phyloP scores from a whole-genome alignment of 2,113 vertebrate species.

The Vulpes ferrilata region DNA sequence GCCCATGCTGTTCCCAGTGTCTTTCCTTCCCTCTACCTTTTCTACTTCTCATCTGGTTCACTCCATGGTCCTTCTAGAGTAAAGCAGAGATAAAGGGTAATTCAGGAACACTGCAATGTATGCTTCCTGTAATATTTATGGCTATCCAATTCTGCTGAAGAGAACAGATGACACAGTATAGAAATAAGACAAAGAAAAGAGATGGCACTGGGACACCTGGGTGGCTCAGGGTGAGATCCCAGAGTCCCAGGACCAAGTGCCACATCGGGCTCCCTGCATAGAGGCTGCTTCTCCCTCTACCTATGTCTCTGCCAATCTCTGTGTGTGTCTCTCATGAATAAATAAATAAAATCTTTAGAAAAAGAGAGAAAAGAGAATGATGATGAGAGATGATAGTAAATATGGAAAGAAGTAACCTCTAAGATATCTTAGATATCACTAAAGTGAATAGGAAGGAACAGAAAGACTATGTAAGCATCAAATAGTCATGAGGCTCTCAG shows the following conservation, averaged over 20 bases:
- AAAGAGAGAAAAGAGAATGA: not conserved
- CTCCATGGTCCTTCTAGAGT: not conserved
- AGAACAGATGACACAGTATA: not conserved
- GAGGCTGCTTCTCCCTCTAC: too few species aligned
- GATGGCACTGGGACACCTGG: not conserved
- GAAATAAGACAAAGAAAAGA: not conserved
- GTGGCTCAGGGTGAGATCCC: too few species aligned
- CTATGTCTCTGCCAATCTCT: too few species aligned
- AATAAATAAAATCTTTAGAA: too few species aligned
- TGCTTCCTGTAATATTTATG: not conserved
- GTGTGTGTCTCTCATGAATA: too few species aligned
- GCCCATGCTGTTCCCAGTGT: rapidly evolving
- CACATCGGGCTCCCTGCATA: too few species aligned
- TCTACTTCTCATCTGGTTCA: not conserved
- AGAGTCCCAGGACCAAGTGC: too few species aligned
- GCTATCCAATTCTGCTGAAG: not conserved
- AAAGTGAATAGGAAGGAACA: not conserved
- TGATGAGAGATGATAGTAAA: not conserved
- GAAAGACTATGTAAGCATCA: not conserved
- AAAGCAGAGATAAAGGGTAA: not conserved
- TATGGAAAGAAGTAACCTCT: not conserved
- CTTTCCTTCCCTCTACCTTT: not conserved
- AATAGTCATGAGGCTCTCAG: not conserved
- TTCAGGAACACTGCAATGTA: not conserved
- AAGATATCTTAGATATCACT: not conserved